Percentiles rank a stretch among this genome's conserved stretches.
These are phyloP conservation scores for Nemotelus nigrinus DNA, from an alignment of 2,888 invertebrate genomes.

Conservation along the genomic window DNA sequence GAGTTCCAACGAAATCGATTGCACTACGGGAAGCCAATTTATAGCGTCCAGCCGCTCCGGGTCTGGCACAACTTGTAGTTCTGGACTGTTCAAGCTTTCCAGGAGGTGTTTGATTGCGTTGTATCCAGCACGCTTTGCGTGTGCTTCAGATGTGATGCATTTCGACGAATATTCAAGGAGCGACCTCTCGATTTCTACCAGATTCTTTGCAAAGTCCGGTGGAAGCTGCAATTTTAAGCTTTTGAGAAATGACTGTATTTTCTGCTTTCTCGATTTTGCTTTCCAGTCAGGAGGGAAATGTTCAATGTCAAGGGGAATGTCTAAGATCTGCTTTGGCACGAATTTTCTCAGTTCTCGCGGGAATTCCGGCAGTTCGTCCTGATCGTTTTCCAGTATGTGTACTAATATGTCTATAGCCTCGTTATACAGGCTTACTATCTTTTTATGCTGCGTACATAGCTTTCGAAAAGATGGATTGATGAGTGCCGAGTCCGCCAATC, in stretches of 20 bases:
- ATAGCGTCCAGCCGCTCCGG: slow-evolving; percentile 48
- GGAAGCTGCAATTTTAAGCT: slow-evolving; percentile 66
- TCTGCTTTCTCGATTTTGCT: slow-evolving; percentile 65
- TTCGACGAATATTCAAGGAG: slow-evolving; percentile 56
- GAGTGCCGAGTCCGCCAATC: slow-evolving; percentile 61
- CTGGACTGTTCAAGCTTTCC: slow-evolving; percentile 51
- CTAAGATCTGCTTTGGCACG: slow-evolving; percentile 64
- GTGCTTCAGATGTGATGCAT: slow-evolving; percentile 54
- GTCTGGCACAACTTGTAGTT: slow-evolving; percentile 48
- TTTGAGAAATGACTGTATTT: slow-evolving; percentile 68
- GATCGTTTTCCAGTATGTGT: slow-evolving; percentile 70
- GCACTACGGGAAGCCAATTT: slow-evolving; percentile 58
- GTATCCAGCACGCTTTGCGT: slow-evolving; percentile 55
- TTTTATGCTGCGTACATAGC: slow-evolving; percentile 65
- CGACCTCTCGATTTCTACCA: slow-evolving; percentile 54
- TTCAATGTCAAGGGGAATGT: slow-evolving; percentile 73
- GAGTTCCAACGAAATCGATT: slow-evolving; percentile 55
- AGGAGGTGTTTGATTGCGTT: slow-evolving; percentile 57
- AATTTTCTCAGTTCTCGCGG: slow-evolving; percentile 72
- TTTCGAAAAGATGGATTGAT: slow-evolving; percentile 60
- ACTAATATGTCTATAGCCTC: slow-evolving; percentile 72
- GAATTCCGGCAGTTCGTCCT: slow-evolving; percentile 71
- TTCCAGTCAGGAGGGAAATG: slow-evolving; percentile 74
- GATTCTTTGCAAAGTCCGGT: slow-evolving; percentile 48
- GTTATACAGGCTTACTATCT: slow-evolving; percentile 73